Evolutionary conservation across 2,797 vertebrate genomes (phyloP).

Genomic region (Enteromius fasciolatus): DNA sequence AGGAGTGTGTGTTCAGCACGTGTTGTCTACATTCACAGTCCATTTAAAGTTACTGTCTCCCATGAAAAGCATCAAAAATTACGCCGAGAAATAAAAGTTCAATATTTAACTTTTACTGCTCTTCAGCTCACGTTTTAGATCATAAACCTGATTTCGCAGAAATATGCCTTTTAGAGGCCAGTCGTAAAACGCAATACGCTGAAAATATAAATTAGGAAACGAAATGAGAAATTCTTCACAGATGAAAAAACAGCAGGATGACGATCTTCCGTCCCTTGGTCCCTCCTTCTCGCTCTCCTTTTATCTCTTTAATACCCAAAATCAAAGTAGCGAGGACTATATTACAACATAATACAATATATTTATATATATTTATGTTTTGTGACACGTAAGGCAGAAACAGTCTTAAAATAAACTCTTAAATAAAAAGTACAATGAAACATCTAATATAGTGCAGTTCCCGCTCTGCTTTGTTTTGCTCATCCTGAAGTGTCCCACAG

Average conservation of each 20-base stretch:
- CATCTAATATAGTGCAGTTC: not conserved
- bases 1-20: not conserved
- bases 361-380: slow-evolving; percentile 6
- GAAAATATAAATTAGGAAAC: slow-evolving; percentile 59
- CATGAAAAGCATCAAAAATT: slow-evolving; percentile 71
- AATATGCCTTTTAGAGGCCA: slow-evolving; percentile 46
- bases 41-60: slow-evolving; percentile 65
- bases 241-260: slow-evolving; percentile 43
- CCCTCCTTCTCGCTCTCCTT: slow-evolving; percentile 11
- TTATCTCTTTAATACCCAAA: not conserved
- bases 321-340: not conserved
- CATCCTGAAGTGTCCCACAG: slow-evolving; percentile 7
- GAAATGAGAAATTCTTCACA: slow-evolving; percentile 58
- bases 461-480: slow-evolving; percentile 48
- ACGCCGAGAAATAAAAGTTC: slow-evolving; percentile 70
- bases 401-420: not conserved
- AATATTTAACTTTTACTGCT: slow-evolving; percentile 70
- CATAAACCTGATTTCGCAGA: slow-evolving; percentile 71
- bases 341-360: not conserved
- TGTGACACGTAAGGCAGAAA: not conserved
- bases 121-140: slow-evolving; percentile 68
- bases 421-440: not conserved
- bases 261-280: slow-evolving; percentile 17
- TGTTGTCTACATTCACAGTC: slow-evolving; percentile 46
- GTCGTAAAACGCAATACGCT: slow-evolving; percentile 51